phyloP scores from a whole-genome alignment of 2,888 invertebrate genomes.

The Bombyx huttoni region DNA sequence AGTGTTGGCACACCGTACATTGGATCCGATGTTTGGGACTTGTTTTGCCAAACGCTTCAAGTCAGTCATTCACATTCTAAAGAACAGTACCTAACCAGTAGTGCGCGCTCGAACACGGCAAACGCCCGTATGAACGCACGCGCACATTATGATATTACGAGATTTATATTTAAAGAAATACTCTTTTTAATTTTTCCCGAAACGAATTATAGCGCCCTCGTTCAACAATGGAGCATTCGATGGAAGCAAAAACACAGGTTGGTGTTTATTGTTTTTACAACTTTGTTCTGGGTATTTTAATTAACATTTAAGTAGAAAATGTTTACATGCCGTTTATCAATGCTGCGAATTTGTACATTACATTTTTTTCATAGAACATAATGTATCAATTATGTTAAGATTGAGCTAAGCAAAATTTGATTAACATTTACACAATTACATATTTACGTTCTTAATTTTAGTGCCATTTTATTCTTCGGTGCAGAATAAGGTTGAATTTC shows the following conservation, averaged over 20 bases:
- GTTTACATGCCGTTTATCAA: too few species aligned
- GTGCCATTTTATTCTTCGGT: too few species aligned
- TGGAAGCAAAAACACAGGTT: constrained; percentile 35
- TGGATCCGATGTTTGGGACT: not conserved
- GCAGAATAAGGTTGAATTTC: too few species aligned
- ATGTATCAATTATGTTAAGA: too few species aligned
- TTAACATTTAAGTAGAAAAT: too few species aligned
- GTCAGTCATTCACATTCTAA: not conserved
- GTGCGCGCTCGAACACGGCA: constrained; percentile 29
- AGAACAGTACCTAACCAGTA: constrained; percentile 17
- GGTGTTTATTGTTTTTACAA: constrained; percentile 14
- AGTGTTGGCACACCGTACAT: not conserved
- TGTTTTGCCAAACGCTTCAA: not conserved
- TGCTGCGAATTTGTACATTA: too few species aligned
- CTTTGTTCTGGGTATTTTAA: too few species aligned
- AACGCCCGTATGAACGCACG: constrained; percentile 31
- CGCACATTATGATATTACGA: constrained; percentile 19
- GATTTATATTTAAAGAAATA: not conserved
- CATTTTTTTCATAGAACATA: too few species aligned
- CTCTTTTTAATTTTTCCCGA: not conserved
- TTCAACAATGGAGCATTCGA: constrained; percentile 4
- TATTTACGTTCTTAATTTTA: too few species aligned
- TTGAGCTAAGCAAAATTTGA: too few species aligned
- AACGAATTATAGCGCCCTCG: not conserved
- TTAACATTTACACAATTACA: too few species aligned